These are phyloP conservation scores for Pegoplata infirma DNA, from an alignment of 2,888 invertebrate genomes.

Conservation along the genomic window DNA sequence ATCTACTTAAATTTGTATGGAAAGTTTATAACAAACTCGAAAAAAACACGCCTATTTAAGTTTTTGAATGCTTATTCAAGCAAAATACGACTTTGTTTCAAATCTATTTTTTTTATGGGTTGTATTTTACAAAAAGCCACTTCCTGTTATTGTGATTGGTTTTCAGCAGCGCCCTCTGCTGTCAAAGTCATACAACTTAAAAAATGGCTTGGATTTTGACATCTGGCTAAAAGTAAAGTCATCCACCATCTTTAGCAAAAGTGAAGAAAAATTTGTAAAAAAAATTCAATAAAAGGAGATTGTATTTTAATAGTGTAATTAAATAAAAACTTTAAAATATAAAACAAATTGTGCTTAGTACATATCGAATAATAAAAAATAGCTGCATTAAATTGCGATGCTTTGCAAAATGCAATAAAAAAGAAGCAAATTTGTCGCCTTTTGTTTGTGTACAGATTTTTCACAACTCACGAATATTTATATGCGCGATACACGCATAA, in stretches of 20 bases:
- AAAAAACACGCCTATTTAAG: too few species aligned
- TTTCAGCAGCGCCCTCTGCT: not conserved
- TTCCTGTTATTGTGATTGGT: not conserved
- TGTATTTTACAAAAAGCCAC: too few species aligned
- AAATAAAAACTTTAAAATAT: not conserved
- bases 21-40: too few species aligned
- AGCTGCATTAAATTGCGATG: slow-evolving; percentile 16
- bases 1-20: too few species aligned
- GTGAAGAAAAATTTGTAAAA: not conserved
- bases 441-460: slow-evolving; percentile 84
- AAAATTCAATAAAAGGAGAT: not conserved
- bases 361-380: too few species aligned
- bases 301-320: not conserved
- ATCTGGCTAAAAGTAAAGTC: slow-evolving; percentile 40
- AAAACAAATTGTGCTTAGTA: not conserved
- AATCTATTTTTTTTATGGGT: too few species aligned
- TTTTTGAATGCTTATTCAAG: too few species aligned
- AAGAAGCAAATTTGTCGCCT: slow-evolving; percentile 85
- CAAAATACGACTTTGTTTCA: too few species aligned
- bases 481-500: slow-evolving; percentile 80
- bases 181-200: not conserved
- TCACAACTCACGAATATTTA: slow-evolving; percentile 83
- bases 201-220: slow-evolving; percentile 49
- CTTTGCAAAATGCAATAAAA: slow-evolving; percentile 78
- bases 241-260: slow-evolving; percentile 50